Conservation (phyloP, 2,888 invertebrate species). For the Drosophila recens region DNA sequence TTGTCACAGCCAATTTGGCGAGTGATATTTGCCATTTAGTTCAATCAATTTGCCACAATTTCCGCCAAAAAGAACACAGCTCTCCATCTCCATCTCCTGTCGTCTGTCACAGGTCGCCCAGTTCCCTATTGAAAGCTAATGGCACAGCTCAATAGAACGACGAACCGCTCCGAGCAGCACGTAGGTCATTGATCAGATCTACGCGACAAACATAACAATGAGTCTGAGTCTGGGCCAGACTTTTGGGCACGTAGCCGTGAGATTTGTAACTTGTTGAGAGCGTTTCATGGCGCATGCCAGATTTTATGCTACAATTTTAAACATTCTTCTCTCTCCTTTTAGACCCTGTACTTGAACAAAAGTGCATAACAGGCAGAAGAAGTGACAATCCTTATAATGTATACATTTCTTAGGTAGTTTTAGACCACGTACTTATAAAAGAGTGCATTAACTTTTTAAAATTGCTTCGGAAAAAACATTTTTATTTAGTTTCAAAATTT, state of each 20-base stretch:
- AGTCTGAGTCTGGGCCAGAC: constrained; percentile 45
- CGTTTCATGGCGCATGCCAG: constrained; percentile 47
- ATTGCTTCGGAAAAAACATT: no score
- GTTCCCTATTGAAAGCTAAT: constrained; percentile 75
- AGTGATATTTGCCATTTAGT: constrained; percentile 77
- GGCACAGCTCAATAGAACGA: constrained; percentile 64
- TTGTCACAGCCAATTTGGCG: constrained; percentile 77
- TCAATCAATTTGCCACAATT: constrained; percentile 80
- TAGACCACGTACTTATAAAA: no score
- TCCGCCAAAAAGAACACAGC: constrained; percentile 49
- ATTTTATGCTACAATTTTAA: constrained; percentile 51
- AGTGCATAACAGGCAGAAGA: no score
- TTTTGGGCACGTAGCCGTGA: constrained; percentile 57
- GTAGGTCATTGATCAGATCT: constrained; percentile 83
- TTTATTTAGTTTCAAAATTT: no score
- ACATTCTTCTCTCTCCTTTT: background rate
- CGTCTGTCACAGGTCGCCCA: background rate
- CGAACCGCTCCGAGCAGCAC: constrained; percentile 56
- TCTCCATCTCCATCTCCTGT: background rate
- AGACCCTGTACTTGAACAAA: background rate
- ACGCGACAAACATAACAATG: constrained; percentile 83
- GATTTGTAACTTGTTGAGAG: constrained; percentile 72
- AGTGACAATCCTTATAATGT: no score
- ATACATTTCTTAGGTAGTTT: no score
- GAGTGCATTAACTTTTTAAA: no score